Conservation (phyloP, 2,888 invertebrate genomes). For the Lycia hirtaria region DNA sequence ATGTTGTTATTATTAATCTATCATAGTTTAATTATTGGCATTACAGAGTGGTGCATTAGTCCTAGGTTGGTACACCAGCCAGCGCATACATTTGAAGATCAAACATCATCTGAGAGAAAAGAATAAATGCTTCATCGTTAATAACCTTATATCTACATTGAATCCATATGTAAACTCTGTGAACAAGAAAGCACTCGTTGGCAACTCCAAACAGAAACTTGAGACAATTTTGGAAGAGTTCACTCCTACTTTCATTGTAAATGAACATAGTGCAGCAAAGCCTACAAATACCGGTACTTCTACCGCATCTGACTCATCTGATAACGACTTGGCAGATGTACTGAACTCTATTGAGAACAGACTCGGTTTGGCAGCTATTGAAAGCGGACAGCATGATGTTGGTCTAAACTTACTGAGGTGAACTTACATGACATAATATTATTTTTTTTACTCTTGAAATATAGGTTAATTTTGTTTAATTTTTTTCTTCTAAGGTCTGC, state of each 20-base stretch:
- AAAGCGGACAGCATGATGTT: constrained; percentile 82
- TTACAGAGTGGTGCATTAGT: constrained; percentile 86
- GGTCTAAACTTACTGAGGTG: constrained; percentile 84
- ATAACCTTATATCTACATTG: constrained; percentile 55
- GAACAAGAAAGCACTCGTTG: constrained; percentile 51
- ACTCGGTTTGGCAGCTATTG: constrained; percentile 85
- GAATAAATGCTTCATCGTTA: constrained; percentile 48
- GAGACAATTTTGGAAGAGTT: constrained; percentile 58
- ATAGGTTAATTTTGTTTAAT: not conserved
- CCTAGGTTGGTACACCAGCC: constrained; percentile 87
- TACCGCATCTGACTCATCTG: constrained; percentile 55
- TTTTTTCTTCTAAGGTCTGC: constrained; percentile 71
- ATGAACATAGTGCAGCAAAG: constrained; percentile 60
- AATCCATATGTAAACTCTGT: constrained; percentile 57
- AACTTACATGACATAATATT: constrained; percentile 1
- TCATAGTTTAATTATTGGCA: constrained; percentile 1
- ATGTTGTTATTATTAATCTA: too few species aligned
- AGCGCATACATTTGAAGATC: constrained; percentile 76
- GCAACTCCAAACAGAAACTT: constrained; percentile 55
- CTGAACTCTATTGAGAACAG: constrained; percentile 86
- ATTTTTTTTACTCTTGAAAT: not conserved
- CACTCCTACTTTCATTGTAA: constrained; percentile 68
- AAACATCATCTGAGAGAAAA: constrained; percentile 54
- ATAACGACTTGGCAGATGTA: constrained; percentile 79
- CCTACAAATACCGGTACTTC: constrained; percentile 40